phyloP scores from a whole-genome alignment of 2,113 vertebrate genomes.

The Ammospiza caudacuta region DNA sequence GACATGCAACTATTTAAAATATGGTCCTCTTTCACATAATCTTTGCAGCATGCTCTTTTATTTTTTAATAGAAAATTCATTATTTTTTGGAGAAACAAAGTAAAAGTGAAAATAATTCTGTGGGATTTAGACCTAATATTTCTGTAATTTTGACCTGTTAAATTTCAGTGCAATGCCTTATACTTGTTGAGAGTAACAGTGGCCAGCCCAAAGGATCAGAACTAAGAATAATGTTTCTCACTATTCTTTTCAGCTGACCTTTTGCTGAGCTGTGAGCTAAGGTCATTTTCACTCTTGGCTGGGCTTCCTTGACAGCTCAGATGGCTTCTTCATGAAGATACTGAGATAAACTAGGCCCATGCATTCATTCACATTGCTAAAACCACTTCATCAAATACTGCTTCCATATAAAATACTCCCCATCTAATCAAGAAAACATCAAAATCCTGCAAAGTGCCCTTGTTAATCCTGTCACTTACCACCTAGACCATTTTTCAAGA shows the following conservation, averaged over 20 bases:
- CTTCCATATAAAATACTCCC: slow-evolving; percentile 66
- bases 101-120: not conserved
- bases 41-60: not conserved
- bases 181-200: not conserved
- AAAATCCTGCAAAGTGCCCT: slow-evolving; percentile 62
- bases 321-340: slow-evolving; percentile 73
- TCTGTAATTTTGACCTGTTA: not conserved
- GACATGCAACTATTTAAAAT: not conserved
- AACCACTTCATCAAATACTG: slow-evolving; percentile 70
- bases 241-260: slow-evolving; percentile 71
- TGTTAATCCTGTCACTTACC: slow-evolving; percentile 72
- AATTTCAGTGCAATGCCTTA: not conserved
- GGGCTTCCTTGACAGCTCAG: slow-evolving; percentile 68
- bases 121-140: not conserved
- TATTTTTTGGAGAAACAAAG: not conserved
- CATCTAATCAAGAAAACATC: slow-evolving; percentile 75
- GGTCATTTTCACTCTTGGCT: slow-evolving; percentile 79
- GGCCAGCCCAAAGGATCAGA: slow-evolving; percentile 16
- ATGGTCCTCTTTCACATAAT: not conserved
- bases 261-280: slow-evolving; percentile 75
- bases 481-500: slow-evolving; percentile 71
- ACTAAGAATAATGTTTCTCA: slow-evolving; percentile 25
- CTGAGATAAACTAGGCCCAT: slow-evolving; percentile 64
- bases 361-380: slow-evolving; percentile 64
- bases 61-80: not conserved